Conservation (phyloP, 2,888 invertebrate genomes). For the Palloptera scutellata region DNA sequence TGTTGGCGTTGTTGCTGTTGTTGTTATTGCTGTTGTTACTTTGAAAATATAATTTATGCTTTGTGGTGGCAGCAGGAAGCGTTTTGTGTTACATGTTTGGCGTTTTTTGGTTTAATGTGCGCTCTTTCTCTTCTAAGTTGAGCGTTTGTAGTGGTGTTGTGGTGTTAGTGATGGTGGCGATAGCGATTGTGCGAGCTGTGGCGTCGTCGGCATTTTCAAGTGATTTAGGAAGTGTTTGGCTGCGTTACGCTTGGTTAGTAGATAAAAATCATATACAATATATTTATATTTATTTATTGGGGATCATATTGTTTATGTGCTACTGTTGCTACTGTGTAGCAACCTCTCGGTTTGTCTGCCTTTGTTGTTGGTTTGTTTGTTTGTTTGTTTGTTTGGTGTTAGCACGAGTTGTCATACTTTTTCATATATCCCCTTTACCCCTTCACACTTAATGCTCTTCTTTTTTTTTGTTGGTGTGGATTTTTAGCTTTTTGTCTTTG, state of each 20-base stretch:
- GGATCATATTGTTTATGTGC: background rate
- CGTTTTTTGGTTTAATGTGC: constrained; percentile 26
- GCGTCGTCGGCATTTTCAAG: constrained; percentile 40
- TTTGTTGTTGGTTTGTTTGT: constrained; percentile 23
- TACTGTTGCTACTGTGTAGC: constrained; percentile 7
- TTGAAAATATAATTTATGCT: constrained; percentile 35
- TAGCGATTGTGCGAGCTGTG: background rate
- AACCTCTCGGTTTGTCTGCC: constrained; percentile 8
- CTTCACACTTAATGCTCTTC: too few species aligned
- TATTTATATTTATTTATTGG: constrained; percentile 23
- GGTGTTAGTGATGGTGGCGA: background rate
- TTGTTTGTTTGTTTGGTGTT: background rate
- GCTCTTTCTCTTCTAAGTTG: constrained; percentile 21
- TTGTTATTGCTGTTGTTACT: background rate
- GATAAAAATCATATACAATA: constrained; percentile 53
- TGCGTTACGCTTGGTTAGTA: constrained; percentile 60
- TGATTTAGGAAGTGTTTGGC: constrained; percentile 62
- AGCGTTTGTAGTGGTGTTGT: background rate
- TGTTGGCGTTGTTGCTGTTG: too few species aligned
- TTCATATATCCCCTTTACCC: constrained; percentile 23
- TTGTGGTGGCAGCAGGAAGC: constrained; percentile 49
- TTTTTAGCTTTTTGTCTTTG: constrained; percentile 26
- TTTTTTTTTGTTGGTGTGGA: constrained; percentile 27
- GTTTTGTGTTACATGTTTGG: constrained; percentile 21
- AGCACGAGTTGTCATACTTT: too few species aligned